A percentile compares a stretch with the other conserved stretches of the same genome.
phyloP scores from a whole-genome alignment of 2,888 invertebrate genomes.

The Gandaritis pyraliata region DNA sequence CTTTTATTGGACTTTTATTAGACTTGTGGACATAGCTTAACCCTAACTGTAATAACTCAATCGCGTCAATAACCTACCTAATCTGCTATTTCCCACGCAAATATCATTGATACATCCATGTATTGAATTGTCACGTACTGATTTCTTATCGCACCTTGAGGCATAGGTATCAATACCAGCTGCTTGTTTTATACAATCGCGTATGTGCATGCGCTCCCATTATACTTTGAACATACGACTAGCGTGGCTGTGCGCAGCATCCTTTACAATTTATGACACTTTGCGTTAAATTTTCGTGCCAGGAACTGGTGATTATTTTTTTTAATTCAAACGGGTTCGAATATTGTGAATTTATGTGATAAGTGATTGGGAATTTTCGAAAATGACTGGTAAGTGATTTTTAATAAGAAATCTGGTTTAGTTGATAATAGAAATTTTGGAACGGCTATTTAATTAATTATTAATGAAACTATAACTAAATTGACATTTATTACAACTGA shows the following conservation, averaged over 20 bases:
- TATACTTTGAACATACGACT: slow-evolving; percentile 34
- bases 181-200: slow-evolving; percentile 37
- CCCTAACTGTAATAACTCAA: no score
- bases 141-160: slow-evolving; percentile 24
- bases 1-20: no score
- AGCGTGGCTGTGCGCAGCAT: slow-evolving; percentile 32
- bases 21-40: no score
- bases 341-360: slow-evolving; percentile 7
- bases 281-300: no score
- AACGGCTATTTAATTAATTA: neutral
- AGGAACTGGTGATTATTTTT: neutral
- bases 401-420: slow-evolving; percentile 12
- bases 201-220: slow-evolving; percentile 26
- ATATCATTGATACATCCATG: slow-evolving; percentile 31
- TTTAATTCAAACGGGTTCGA: neutral
- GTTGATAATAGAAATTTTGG: neutral
- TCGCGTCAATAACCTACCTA: no score
- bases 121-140: slow-evolving; percentile 37
- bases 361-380: slow-evolving; percentile 27
- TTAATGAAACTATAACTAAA: neutral
- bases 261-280: slow-evolving; percentile 1
- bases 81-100: slow-evolving; percentile 5
- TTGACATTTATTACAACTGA: neutral
- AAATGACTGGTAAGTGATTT: slow-evolving; percentile 46
- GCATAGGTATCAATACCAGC: slow-evolving; percentile 6